Base-by-base conservation (phyloP, 2,113 vertebrate genomes). In the Pedetes capensis region DNA sequence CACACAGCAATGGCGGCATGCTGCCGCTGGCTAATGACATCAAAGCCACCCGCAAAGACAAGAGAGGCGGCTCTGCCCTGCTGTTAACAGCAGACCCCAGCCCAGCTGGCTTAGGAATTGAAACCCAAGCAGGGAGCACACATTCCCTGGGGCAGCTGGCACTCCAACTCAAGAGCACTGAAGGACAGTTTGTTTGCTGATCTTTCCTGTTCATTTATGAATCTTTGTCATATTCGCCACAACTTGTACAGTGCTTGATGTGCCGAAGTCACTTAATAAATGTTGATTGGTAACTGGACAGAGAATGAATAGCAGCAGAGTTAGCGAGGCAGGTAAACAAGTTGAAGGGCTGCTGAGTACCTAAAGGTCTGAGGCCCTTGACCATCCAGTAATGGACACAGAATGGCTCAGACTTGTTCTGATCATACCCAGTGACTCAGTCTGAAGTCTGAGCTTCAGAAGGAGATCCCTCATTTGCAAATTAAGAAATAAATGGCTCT, bases 41-140 rank as follows among this genome's bases (percentile, higher is more conserved):
- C 95, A 96, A 96, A 96, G 87, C 32, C 74, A 87, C 44, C 87
- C 9, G 25, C 78, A 96, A 92, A 97, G 81, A 88, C 53, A 66
- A 87, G 93, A 96, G 87, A 75, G 96, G 91, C 47, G 61, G 34
- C 61, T 84, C 87, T 0, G 0, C 34, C 8, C 90, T 90, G 76
- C 94, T 82, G 64, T 44, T 87, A 64, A 93, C 29, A 93, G 61
- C 72, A 93, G 39, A 87, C 71, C 87, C 79, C 0, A 51, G 84
- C 47, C 76, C 87, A 91, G 96, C 16, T 76, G 83, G 94, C 94
- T 93, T 57, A 85, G 37, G 49, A 93, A 92, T 91, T 96, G 42
- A 88, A 72, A 95, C 91, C 79, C 14, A 29, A 37, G 89, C 55
- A 74, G 68, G 55, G 0, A 0, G n/a, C 0, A 0, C 63, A 55